Conservation (phyloP, 2,113 vertebrate genomes). For the Zosterops japonicus region DNA sequence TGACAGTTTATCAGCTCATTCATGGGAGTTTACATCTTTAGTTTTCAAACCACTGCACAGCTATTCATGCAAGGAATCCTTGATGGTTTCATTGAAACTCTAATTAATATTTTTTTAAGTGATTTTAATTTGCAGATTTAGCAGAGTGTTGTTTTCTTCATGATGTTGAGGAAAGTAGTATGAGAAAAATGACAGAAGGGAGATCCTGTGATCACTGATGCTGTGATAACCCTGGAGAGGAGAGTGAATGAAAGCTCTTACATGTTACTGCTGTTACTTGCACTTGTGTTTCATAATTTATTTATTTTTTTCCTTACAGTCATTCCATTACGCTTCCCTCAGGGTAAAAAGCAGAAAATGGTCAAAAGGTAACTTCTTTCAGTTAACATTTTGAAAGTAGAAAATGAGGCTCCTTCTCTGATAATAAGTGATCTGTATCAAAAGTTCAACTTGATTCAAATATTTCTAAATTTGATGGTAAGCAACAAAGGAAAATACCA, state of each 20-base stretch:
- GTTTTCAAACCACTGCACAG: not conserved
- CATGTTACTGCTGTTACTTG: not conserved
- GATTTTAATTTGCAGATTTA: not conserved
- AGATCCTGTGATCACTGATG: not conserved
- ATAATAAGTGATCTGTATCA: not conserved
- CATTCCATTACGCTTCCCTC: slow-evolving; percentile 88
- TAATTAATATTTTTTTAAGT: not conserved
- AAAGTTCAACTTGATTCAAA: not conserved
- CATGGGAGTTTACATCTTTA: not conserved
- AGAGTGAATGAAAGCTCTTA: not conserved
- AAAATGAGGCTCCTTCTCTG: not conserved
- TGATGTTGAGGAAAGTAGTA: not conserved
- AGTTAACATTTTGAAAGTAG: not conserved
- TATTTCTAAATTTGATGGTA: not conserved
- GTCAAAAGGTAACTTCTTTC: slow-evolving; percentile 81
- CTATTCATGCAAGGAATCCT: not conserved
- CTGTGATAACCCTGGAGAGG: not conserved
- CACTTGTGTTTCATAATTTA: not conserved
- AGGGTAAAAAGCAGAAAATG: slow-evolving; percentile 90
- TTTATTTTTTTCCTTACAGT: slow-evolving; percentile 70
- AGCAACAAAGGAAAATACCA: not conserved
- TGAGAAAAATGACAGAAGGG: not conserved
- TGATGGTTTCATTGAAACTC: not conserved
- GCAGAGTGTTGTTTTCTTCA: not conserved
- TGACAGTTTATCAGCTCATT: not conserved